These are phyloP conservation scores for Coremacera marginata DNA, from an alignment of 2,888 invertebrate genomes.

Conservation along the genomic window DNA sequence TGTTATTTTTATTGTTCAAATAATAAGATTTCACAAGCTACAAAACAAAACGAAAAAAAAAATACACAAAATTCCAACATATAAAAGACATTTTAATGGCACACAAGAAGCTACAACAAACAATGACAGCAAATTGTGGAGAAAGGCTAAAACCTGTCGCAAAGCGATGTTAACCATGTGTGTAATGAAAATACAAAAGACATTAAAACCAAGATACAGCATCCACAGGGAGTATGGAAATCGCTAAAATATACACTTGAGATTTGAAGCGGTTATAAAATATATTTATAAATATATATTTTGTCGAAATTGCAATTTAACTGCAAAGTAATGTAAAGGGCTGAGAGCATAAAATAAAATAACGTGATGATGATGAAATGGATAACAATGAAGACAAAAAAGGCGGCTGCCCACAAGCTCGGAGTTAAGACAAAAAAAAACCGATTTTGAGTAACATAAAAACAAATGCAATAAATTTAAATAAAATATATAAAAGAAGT, in stretches of 20 bases:
- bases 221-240: not conserved
- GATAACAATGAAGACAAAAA: not conserved
- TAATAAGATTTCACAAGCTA: constrained; percentile 26
- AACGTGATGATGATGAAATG: not conserved
- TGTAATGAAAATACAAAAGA: constrained; percentile 29
- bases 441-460: not conserved
- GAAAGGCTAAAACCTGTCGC: constrained; percentile 25
- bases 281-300: constrained; percentile 10
- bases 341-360: not conserved
- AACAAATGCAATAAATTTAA: not conserved
- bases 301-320: constrained; percentile 42
- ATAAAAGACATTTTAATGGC: constrained; percentile 9
- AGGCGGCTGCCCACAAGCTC: not conserved
- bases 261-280: constrained; percentile 30
- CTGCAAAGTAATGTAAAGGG: constrained; percentile 16
- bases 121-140: not conserved
- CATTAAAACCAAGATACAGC: constrained; percentile 22
- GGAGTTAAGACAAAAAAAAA: not conserved
- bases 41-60: not conserved
- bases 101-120: not conserved
- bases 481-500: no score
- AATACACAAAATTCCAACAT: not conserved
- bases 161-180: constrained; percentile 12
- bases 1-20: constrained; percentile 33
- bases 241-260: not conserved